phyloP scores from a whole-genome alignment of 2,113 vertebrate genomes.

The Phaethornis superciliosus region DNA sequence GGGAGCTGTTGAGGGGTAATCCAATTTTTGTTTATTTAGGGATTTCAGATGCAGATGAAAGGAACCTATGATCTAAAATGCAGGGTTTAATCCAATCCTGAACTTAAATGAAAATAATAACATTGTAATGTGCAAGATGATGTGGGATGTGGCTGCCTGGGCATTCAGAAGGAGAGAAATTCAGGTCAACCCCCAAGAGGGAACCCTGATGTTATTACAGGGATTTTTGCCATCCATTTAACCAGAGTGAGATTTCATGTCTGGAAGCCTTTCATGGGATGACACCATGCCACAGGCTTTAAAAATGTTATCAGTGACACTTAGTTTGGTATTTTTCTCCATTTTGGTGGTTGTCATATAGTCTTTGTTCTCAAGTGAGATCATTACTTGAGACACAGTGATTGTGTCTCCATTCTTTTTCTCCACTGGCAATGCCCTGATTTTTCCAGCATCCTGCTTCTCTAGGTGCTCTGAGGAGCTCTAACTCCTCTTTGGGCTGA shows the following conservation, averaged over 20 bases:
- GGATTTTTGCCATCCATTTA: not conserved
- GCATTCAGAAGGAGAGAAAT: not conserved
- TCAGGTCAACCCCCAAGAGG: not conserved
- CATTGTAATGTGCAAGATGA: not conserved
- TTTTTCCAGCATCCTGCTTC: not conserved
- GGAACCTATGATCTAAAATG: slow-evolving; percentile 15
- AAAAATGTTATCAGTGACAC: not conserved
- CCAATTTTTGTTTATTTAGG: slow-evolving; percentile 37
- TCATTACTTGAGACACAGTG: not conserved
- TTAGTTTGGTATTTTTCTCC: not conserved
- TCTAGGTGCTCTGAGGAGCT: not conserved
- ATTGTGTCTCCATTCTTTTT: not conserved
- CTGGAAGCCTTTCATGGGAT: not conserved
- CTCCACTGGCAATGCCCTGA: not conserved
- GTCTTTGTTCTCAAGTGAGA: not conserved
- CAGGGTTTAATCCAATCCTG: not conserved
- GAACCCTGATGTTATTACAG: not conserved
- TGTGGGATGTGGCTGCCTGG: not conserved
- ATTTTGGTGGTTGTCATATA: not conserved
- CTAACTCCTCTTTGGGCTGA: not conserved
- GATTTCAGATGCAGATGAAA: slow-evolving; percentile 23
- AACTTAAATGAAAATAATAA: not conserved
- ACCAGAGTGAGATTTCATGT: not conserved
- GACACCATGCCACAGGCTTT: not conserved
- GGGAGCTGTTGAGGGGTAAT: slow-evolving; percentile 9